Conservation (phyloP, 2,797 vertebrate species). For the Scleropages formosus region DNA sequence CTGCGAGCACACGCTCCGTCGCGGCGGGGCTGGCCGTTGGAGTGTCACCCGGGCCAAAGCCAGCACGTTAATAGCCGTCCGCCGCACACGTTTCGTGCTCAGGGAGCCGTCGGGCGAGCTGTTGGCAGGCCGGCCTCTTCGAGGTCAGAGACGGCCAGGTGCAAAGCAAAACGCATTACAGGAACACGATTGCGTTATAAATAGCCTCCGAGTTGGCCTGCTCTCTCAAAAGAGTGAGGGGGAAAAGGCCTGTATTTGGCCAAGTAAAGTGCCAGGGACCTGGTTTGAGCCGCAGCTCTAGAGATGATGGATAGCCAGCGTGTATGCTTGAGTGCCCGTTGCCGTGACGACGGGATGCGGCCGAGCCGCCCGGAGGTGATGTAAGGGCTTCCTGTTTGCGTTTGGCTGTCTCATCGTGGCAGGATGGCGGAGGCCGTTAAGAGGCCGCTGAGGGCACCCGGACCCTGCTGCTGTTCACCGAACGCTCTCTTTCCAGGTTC, state of each 20-base stretch:
- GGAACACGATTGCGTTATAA: conserved; percentile 49
- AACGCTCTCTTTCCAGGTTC: conserved; percentile 67
- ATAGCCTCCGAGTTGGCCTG: conserved; percentile 42
- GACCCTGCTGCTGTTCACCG: too few species aligned
- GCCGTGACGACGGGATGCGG: conserved; percentile 28
- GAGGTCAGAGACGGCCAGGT: conserved; percentile 47
- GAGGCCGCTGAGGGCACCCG: too few species aligned
- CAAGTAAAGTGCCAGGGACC: conserved; percentile 37
- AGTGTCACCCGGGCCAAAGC: conserved; percentile 45
- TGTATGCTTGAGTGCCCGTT: conserved; percentile 27
- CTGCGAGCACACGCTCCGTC: conserved; percentile 63
- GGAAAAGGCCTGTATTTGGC: conserved; percentile 34
- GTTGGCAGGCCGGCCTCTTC: too few species aligned
- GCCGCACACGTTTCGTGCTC: conserved; percentile 68
- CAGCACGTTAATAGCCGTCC: conserved; percentile 65
- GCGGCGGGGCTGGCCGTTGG: conserved; percentile 63
- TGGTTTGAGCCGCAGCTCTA: conserved; percentile 41
- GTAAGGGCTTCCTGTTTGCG: conserved; percentile 4
- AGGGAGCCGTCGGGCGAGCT: conserved; percentile 39
- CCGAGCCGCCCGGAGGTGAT: conserved; percentile 10
- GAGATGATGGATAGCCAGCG: conserved; percentile 43
- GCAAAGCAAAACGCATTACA: conserved; percentile 53
- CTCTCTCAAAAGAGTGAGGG: conserved; percentile 36
- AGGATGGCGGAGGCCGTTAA: too few species aligned
- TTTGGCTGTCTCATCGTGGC: too few species aligned